These are phyloP conservation scores for Poeciliopsis retropinna DNA, from an alignment of 2,113 vertebrate species.

Conservation along the genomic window DNA sequence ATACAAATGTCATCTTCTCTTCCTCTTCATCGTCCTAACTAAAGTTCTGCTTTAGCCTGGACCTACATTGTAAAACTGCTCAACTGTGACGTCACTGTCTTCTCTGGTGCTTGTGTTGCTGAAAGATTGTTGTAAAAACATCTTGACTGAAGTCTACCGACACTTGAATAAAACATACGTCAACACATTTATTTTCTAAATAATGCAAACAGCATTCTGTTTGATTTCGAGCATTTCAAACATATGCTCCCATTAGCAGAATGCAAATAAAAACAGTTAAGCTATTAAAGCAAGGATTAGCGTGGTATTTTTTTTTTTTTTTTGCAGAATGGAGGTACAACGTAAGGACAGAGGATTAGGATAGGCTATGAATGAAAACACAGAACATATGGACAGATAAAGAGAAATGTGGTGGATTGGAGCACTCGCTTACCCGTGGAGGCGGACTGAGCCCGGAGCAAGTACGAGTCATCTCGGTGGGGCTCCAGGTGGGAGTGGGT, in stretches of 20 bases:
- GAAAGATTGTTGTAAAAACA: background rate
- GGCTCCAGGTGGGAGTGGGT: slow-evolving; percentile 98
- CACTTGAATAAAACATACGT: background rate
- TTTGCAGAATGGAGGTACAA: slow-evolving; percentile 31
- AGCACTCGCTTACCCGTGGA: slow-evolving; percentile 88
- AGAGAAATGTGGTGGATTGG: slow-evolving; percentile 14
- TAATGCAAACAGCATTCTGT: background rate
- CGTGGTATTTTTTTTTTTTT: slow-evolving; percentile 11
- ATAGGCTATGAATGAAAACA: slow-evolving; percentile 30
- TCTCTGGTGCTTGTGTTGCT: background rate
- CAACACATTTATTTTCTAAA: background rate
- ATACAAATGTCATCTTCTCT: background rate
- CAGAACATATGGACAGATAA: slow-evolving; percentile 28
- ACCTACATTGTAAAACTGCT: background rate
- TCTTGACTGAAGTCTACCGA: background rate
- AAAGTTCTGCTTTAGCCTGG: background rate
- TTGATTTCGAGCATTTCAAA: slow-evolving; percentile 25
- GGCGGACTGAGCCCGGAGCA: slow-evolving; percentile 91
- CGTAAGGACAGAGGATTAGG: slow-evolving; percentile 37
- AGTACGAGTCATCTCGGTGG: slow-evolving; percentile 95
- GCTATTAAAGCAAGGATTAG: slow-evolving; percentile 25
- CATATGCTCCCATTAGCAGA: slow-evolving; percentile 30
- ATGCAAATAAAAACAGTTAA: slow-evolving; percentile 15
- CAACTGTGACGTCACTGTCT: background rate
- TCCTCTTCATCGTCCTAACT: background rate